These are phyloP conservation scores for Nerophis ophidion DNA, from an alignment of 2,113 vertebrate species.

Conservation along the genomic window DNA sequence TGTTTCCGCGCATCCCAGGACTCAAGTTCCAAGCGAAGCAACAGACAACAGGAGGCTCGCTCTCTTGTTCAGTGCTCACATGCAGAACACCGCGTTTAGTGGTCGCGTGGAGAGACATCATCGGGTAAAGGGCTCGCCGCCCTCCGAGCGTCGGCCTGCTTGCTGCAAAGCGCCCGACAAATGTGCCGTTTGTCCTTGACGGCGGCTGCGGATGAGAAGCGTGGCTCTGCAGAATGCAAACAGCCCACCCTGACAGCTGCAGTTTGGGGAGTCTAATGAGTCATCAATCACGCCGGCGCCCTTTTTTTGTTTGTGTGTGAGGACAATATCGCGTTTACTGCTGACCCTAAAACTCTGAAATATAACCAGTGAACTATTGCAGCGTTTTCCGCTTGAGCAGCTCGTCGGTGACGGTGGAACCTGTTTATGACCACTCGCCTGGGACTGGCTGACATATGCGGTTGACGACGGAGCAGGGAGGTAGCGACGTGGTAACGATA, in stretches of 20 bases:
- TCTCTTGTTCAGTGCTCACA: conserved; percentile 1
- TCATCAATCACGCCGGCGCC: conserved; percentile 18
- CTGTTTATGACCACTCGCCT: too few relatives aligned
- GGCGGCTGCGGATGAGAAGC: conserved; percentile 29
- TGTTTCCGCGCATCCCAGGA: conserved; percentile 21
- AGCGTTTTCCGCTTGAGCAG: background rate
- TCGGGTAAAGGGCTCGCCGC: background rate
- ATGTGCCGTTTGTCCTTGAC: conserved; percentile 59
- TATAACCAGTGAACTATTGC: background rate
- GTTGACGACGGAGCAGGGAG: too few relatives aligned
- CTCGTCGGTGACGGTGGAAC: background rate
- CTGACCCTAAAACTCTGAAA: background rate
- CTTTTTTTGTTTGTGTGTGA: background rate
- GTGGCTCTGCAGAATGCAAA: conserved; percentile 14
- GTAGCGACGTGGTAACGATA: too few relatives aligned
- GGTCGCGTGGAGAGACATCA: conserved; percentile 5
- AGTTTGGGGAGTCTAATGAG: conserved; percentile 17
- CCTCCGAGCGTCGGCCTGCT: conserved; percentile 18
- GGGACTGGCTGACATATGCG: too few relatives aligned
- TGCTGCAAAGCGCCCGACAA: conserved; percentile 41
- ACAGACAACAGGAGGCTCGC: background rate
- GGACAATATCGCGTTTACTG: background rate
- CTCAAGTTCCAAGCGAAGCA: conserved; percentile 16
- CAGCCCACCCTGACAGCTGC: conserved; percentile 20
- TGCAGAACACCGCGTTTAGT: conserved; percentile 22